Conservation (phyloP, 2,888 invertebrate genomes). For the Sericinus montela region DNA sequence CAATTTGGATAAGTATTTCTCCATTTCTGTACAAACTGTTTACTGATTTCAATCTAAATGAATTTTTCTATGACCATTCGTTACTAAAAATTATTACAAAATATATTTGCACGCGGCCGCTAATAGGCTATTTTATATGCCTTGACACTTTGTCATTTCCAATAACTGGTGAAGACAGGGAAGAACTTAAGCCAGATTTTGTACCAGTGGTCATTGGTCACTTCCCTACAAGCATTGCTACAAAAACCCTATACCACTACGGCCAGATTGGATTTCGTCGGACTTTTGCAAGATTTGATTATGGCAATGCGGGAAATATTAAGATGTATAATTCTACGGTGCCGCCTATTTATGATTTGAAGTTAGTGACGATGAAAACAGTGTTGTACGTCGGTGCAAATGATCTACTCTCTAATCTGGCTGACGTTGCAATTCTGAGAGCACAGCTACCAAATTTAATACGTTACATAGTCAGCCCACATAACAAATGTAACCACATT, state of each 20-base stretch:
- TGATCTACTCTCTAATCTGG: slow-evolving; percentile 28
- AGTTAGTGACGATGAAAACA: slow-evolving; percentile 29
- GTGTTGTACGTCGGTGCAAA: slow-evolving; percentile 29
- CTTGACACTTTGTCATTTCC: slow-evolving; percentile 11
- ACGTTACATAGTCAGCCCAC: slow-evolving; percentile 24
- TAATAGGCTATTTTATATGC: slow-evolving; percentile 22
- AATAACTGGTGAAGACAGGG: slow-evolving; percentile 23
- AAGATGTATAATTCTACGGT: slow-evolving; percentile 22
- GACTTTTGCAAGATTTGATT: slow-evolving; percentile 32
- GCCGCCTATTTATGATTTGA: slow-evolving; percentile 35
- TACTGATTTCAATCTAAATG: slow-evolving; percentile 11
- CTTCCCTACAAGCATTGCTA: slow-evolving; percentile 39
- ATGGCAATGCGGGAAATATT: slow-evolving; percentile 9
- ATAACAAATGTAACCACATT: slow-evolving; percentile 28
- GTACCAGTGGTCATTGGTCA: slow-evolving; percentile 30
- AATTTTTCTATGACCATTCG: slow-evolving; percentile 21
- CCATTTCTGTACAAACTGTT: slow-evolving; percentile 14
- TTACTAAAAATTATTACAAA: background rate
- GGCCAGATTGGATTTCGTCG: slow-evolving; percentile 30
- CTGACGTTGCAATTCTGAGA: slow-evolving; percentile 27
- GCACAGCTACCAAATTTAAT: slow-evolving; percentile 31
- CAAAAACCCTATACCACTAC: slow-evolving; percentile 37
- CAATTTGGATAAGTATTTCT: slow-evolving; percentile 1
- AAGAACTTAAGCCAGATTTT: slow-evolving; percentile 35
- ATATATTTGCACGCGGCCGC: slow-evolving; percentile 19